Conservation (phyloP, 2,797 vertebrate genomes). For the Mus caroli region DNA sequence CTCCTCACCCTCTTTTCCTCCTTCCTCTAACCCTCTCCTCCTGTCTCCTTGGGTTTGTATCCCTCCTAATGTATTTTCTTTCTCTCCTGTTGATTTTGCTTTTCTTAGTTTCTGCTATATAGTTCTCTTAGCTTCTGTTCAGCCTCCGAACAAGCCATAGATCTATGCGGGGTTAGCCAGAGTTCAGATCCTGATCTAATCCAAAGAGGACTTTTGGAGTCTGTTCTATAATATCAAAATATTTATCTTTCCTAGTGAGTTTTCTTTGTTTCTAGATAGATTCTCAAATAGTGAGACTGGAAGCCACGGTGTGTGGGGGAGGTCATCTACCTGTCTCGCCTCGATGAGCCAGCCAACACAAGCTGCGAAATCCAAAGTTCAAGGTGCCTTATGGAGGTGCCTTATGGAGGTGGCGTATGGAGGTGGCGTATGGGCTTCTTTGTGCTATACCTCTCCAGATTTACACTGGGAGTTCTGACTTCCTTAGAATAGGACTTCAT, state of each 20-base stretch:
- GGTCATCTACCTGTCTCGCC: not conserved
- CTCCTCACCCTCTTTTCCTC: not conserved
- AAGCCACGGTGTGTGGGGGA: not conserved
- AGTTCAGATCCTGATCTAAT: conserved; percentile 33
- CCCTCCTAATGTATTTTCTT: not conserved
- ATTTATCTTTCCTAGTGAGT: conserved; percentile 19
- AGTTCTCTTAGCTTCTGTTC: not conserved
- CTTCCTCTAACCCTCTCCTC: not conserved
- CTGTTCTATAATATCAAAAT: not conserved
- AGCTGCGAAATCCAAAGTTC: not conserved
- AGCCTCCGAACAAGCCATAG: not conserved
- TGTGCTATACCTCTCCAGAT: not conserved
- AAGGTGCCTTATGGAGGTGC: not conserved
- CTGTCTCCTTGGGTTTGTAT: not conserved
- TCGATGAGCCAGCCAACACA: not conserved
- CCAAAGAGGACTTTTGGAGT: not conserved
- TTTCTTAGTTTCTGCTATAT: conserved; percentile 6
- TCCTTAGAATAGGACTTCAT: not conserved
- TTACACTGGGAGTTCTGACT: not conserved
- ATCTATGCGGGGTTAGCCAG: conserved; percentile 30
- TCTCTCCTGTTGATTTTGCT: not conserved
- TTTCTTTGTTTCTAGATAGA: not conserved
- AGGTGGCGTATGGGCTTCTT: not conserved
- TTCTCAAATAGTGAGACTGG: not conserved
- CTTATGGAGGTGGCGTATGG: not conserved